Evolutionary conservation across 2,797 vertebrate species (phyloP).

Genomic region (Lepilemur septentrionalis): DNA sequence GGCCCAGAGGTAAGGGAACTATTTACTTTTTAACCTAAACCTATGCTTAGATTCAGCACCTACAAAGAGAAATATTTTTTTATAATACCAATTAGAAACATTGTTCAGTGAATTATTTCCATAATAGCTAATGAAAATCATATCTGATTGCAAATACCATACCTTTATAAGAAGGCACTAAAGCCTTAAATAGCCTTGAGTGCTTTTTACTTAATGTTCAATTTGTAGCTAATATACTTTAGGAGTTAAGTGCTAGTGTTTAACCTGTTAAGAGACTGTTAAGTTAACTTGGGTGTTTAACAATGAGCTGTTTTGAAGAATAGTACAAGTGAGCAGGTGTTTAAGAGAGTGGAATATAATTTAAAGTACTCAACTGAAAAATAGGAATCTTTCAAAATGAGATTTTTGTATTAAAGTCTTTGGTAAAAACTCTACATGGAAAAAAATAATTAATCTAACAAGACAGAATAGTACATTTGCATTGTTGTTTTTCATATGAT

Average conservation of each 20-base stretch:
- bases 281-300: conserved; percentile 71
- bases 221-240: conserved; percentile 73
- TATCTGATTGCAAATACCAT: conserved; percentile 62
- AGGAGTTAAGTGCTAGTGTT: conserved; percentile 73
- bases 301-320: conserved; percentile 62
- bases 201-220: conserved; percentile 77
- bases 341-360: conserved; percentile 58
- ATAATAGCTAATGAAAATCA: conserved; percentile 63
- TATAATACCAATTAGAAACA: conserved; percentile 62
- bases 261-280: conserved; percentile 71
- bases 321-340: conserved; percentile 59
- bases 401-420: conserved; percentile 14
- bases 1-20: not conserved
- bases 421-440: not conserved
- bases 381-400: conserved; percentile 47
- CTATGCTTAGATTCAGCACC: not conserved
- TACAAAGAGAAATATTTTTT: conserved; percentile 46
- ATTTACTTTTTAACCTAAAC: conserved; percentile 30
- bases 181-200: conserved; percentile 69
- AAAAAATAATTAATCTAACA: not conserved
- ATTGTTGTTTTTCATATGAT: not conserved
- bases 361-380: conserved; percentile 61
- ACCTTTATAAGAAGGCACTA: conserved; percentile 59
- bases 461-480: not conserved
- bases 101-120: conserved; percentile 60